These are phyloP conservation scores for Drosophila antonietae DNA, from an alignment of 2,888 invertebrate species.

Conservation along the genomic window DNA sequence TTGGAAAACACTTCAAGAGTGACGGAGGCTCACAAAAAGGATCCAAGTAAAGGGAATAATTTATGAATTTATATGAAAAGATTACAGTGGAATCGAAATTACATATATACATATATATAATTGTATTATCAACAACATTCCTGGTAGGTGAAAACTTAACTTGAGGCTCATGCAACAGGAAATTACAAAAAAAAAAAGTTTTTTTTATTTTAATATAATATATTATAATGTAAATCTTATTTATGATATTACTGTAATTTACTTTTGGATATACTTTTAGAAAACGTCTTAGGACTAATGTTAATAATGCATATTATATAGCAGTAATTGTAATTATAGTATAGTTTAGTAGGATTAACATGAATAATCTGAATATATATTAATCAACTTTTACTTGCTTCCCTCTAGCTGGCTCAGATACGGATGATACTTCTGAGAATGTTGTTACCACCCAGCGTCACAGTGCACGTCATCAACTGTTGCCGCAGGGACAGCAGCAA, in stretches of 20 bases:
- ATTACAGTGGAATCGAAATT: neutral
- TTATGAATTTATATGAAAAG: neutral
- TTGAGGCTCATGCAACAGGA: neutral
- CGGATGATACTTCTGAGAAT: constrained; percentile 84
- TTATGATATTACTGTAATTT: too few species aligned
- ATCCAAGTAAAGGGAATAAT: neutral
- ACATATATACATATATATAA: neutral
- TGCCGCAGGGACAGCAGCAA: constrained; percentile 59
- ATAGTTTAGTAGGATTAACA: too few species aligned
- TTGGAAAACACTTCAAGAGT: neutral
- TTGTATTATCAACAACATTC: neutral
- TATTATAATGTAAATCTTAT: too few species aligned
- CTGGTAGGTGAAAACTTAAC: neutral
- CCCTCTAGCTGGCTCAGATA: constrained; percentile 82
- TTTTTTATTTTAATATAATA: too few species aligned
- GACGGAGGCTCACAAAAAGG: neutral
- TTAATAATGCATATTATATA: too few species aligned
- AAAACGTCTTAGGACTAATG: too few species aligned
- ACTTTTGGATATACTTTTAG: too few species aligned
- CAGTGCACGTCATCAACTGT: constrained; percentile 50
- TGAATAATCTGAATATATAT: neutral
- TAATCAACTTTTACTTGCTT: neutral
- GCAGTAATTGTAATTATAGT: too few species aligned
- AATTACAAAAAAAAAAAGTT: too few species aligned
- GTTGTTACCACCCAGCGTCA: constrained; percentile 72